Evolutionary conservation across 37 sponge, comb jelly and placozoan genomes (phyloP).

Genomic region (Tethya wilhelma): DNA sequence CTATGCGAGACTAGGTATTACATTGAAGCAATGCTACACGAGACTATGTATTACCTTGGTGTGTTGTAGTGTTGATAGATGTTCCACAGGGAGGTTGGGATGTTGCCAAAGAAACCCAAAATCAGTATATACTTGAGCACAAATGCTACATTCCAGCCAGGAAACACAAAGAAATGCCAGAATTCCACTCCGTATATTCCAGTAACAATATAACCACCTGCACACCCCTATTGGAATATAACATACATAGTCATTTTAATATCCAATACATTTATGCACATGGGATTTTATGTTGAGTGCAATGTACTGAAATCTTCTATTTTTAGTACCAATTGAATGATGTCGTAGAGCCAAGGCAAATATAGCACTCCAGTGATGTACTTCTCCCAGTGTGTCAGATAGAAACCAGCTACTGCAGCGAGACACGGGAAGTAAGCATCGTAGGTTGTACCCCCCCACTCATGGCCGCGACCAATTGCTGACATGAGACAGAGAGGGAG

Average conservation of each 20-base stretch:
- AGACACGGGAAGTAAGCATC: conserved; percentile 34
- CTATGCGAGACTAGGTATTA: too few species aligned
- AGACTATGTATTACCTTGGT: conserved; percentile 40
- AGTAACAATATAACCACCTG: conserved; percentile 64
- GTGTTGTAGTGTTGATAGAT: conserved; percentile 39
- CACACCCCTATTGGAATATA: conserved; percentile 43
- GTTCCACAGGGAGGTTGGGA: conserved; percentile 58
- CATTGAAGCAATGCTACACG: too few species aligned
- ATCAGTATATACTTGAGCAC: conserved; percentile 55
- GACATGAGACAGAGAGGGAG: conserved; percentile 68
- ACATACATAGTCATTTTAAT: neutral
- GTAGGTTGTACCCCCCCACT: conserved; percentile 46
- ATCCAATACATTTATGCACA: neutral
- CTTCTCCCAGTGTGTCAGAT: conserved; percentile 97
- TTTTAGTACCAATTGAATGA: conserved; percentile 73
- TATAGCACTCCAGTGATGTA: conserved; percentile 93
- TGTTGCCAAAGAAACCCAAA: conserved; percentile 17
- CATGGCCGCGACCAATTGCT: conserved; percentile 54
- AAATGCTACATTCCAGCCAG: conserved; percentile 27
- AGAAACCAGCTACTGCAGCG: conserved; percentile 78
- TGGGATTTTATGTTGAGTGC: neutral
- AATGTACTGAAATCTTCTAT: neutral
- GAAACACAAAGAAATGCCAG: conserved; percentile 64
- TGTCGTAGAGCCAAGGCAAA: conserved; percentile 95
- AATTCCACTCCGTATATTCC: conserved; percentile 53